Conservation (phyloP, 2,888 invertebrate species). For the Serripes groenlandicus region DNA sequence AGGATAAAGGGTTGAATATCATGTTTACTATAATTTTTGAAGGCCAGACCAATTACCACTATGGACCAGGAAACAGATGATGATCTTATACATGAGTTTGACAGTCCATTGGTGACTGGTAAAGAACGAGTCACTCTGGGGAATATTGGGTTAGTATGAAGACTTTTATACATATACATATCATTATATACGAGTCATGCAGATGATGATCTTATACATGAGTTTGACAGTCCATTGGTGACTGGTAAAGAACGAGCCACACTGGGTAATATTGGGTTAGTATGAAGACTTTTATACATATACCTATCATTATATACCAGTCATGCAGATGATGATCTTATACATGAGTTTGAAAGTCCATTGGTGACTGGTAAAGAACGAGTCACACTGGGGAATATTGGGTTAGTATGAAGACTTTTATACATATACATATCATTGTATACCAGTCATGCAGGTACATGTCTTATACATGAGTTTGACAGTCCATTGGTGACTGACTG, state of each 20-base stretch:
- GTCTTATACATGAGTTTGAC: conserved; percentile 93
- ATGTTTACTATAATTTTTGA: background rate
- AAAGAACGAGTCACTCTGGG: conserved; percentile 90
- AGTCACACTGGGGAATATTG: conserved; percentile 90
- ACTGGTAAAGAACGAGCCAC: conserved; percentile 90
- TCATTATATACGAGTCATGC: no score
- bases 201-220: conserved; percentile 93
- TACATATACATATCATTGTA: no score
- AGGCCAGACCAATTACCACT: conserved; percentile 93
- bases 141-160: conserved; percentile 91
- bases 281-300: no score
- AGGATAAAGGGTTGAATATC: no score
- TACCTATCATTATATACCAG: no score
- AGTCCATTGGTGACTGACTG: conserved; percentile 89
- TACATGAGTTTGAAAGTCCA: conserved; percentile 92
- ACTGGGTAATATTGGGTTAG: conserved; percentile 91
- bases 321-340: conserved; percentile 92
- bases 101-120: conserved; percentile 90
- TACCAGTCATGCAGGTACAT: no score
- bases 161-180: no score
- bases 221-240: conserved; percentile 91
- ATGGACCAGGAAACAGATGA: conserved; percentile 91
- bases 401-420: no score
- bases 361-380: conserved; percentile 90
- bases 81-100: conserved; percentile 93